phyloP scores from a whole-genome alignment of 2,113 vertebrate genomes.

The Colistium nudipinnis region DNA sequence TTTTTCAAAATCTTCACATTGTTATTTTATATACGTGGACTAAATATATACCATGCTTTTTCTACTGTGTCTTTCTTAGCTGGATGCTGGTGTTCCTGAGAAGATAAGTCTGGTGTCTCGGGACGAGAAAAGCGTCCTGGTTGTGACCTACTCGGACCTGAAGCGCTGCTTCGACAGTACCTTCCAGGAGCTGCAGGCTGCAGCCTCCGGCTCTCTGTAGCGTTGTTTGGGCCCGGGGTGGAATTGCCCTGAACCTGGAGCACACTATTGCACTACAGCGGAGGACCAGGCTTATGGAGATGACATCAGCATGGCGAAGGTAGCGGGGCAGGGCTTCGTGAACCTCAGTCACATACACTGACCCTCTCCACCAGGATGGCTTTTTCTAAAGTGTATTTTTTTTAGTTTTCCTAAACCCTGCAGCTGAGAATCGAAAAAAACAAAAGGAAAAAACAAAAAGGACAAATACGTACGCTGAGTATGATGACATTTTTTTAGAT shows the following conservation, averaged over 20 bases:
- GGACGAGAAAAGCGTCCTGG: conserved; percentile 98
- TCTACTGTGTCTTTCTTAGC: conserved; percentile 69
- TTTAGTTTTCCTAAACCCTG: conserved; percentile 86
- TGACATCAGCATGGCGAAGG: conserved; percentile 73
- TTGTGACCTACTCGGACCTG: conserved; percentile 98
- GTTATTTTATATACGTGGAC: too few species aligned
- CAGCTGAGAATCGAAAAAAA: conserved; percentile 82
- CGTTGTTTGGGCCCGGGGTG: conserved; percentile 69
- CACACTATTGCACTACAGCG: conserved; percentile 96
- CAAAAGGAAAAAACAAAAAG: conserved; percentile 72
- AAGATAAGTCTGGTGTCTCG: conserved; percentile 99
- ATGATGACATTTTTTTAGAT: conserved; percentile 86
- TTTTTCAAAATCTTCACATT: background rate
- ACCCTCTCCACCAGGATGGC: conserved; percentile 92
- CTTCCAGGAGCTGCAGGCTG: conserved; percentile 98
- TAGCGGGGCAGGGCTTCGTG: conserved; percentile 80
- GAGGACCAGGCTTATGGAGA: conserved; percentile 75
- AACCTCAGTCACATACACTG: conserved; percentile 97
- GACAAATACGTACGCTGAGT: conserved; percentile 75
- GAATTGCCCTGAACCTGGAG: conserved; percentile 84
- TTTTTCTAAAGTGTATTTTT: conserved; percentile 82
- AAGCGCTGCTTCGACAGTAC: conserved; percentile 99
- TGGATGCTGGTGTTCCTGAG: conserved; percentile 98
- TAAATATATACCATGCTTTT: too few species aligned
- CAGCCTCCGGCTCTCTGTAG: conserved; percentile 97